A percentile compares a stretch with the other conserved stretches of the same genome.
Evolutionary conservation across 2,797 vertebrate species (phyloP).

Genomic region (Potorous gilbertii): DNA sequence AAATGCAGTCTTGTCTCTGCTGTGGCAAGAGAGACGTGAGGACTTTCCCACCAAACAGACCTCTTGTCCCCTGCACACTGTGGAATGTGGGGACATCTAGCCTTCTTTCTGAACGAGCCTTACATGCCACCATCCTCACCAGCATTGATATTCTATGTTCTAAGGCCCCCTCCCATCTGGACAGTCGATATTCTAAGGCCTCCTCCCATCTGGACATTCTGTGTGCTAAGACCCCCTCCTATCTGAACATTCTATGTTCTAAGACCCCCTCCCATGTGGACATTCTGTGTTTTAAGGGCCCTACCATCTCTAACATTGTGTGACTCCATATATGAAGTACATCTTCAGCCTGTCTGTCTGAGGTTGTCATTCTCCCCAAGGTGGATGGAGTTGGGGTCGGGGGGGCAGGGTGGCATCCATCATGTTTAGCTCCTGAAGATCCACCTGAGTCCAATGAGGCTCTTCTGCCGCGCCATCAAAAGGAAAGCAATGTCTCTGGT

Average conservation of each 20-base stretch:
- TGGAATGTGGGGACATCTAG: not conserved
- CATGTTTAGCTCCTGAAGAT: not conserved
- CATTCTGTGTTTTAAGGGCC: not conserved
- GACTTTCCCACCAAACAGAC: accelerated
- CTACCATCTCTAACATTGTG: not conserved
- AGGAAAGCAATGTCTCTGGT: not conserved
- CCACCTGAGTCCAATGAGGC: not conserved
- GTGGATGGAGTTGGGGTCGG: not conserved
- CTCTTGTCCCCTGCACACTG: not conserved
- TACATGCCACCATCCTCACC: not conserved
- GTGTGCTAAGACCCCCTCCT: not conserved
- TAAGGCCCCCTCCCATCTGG: not conserved
- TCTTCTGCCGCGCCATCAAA: not conserved
- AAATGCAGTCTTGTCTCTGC: not conserved
- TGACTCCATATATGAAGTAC: not conserved
- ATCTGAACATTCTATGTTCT: not conserved
- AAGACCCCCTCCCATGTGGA: not conserved
- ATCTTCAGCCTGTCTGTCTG: not conserved
- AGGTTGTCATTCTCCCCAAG: not conserved
- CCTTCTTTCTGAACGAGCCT: not conserved
- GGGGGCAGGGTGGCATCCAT: not conserved
- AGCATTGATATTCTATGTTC: not conserved
- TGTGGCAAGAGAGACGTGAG: not conserved
- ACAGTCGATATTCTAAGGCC: not conserved
- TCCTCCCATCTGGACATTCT: not conserved